These are phyloP conservation scores for Psittacula echo DNA, from an alignment of 2,797 vertebrate species.

Conservation along the genomic window DNA sequence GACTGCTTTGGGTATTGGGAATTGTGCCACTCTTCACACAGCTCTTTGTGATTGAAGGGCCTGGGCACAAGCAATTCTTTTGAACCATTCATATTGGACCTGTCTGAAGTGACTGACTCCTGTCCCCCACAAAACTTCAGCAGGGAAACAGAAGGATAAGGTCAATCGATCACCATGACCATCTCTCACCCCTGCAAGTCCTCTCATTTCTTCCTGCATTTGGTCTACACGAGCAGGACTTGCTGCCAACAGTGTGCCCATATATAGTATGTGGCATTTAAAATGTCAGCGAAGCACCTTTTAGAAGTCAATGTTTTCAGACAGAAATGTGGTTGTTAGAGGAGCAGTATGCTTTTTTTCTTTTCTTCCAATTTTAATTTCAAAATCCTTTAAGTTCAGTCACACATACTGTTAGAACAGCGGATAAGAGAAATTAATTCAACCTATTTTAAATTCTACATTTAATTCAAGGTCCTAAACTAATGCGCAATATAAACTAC, in stretches of 20 bases:
- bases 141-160: not conserved
- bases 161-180: not conserved
- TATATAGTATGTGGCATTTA: not conserved
- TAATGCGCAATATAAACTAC: not conserved
- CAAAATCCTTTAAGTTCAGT: not conserved
- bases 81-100: fast-evolving
- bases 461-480: not conserved
- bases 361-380: not conserved
- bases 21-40: fast-evolving
- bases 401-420: not conserved
- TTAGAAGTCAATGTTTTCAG: not conserved
- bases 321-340: not conserved
- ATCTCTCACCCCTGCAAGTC: fast-evolving
- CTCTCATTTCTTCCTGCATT: not conserved
- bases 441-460: not conserved
- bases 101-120: not conserved
- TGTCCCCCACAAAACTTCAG: not conserved
- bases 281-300: not conserved
- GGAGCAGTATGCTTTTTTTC: not conserved
- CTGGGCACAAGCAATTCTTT: not conserved
- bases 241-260: not conserved
- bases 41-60: not conserved
- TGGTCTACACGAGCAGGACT: not conserved
- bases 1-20: fast-evolving
- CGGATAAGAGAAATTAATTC: not conserved